phyloP scores from a whole-genome alignment of 1,140 invertebrate species.

The Drosophila funebris region DNA sequence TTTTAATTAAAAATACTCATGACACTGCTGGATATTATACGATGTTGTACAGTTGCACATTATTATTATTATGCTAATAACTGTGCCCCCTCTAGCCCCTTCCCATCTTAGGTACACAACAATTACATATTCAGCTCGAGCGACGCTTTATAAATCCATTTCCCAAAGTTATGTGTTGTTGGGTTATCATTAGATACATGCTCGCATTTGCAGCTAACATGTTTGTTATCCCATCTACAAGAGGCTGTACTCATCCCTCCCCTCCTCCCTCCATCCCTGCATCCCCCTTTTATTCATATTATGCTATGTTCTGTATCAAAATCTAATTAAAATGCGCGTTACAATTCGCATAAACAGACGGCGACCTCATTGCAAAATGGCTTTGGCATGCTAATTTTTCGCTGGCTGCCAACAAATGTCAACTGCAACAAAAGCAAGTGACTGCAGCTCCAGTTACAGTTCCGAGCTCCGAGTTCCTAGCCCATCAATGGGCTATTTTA shows the following conservation, averaged over 20 bases:
- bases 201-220: neutral
- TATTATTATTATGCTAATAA: constrained; percentile 28
- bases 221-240: constrained; percentile 13
- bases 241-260: neutral
- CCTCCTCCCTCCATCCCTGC: neutral
- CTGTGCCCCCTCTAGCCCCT: neutral
- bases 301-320: constrained; percentile 37
- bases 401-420: constrained; percentile 61
- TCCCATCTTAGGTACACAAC: no score
- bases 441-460: neutral
- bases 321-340: constrained; percentile 74
- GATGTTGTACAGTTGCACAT: constrained; percentile 3
- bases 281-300: neutral
- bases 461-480: constrained; percentile 21
- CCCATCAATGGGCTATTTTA: constrained; percentile 51
- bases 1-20: neutral
- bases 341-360: constrained; percentile 57
- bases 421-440: constrained; percentile 50
- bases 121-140: constrained; percentile 35
- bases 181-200: constrained; percentile 5
- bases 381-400: constrained; percentile 56
- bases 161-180: constrained; percentile 28
- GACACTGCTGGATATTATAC: neutral
- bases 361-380: constrained; percentile 53
- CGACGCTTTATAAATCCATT: constrained; percentile 37